Conservation (phyloP, 1,140 invertebrate genomes). For the Mycetomoellerius zeteki region DNA sequence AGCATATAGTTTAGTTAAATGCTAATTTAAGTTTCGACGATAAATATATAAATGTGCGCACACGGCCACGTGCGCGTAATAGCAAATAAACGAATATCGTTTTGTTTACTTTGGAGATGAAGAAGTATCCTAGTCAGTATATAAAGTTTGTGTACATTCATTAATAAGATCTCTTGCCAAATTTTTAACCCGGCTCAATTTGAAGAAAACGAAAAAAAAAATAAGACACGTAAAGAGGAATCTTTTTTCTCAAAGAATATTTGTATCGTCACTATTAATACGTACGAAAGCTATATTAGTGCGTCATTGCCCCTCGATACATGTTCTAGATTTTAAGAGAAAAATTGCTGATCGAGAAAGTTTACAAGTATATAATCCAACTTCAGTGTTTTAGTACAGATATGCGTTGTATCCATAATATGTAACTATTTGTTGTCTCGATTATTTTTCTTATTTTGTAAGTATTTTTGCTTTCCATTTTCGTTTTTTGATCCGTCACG, state of each 20-base stretch:
- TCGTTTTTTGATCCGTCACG: background rate
- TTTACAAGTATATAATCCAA: conserved; percentile 38
- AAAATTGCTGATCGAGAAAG: conserved; percentile 34
- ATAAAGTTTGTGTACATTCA: conserved; percentile 79
- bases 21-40: conserved; percentile 70
- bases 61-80: conserved; percentile 27
- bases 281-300: conserved; percentile 72
- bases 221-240: conserved; percentile 42
- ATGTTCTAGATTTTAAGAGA: conserved; percentile 67
- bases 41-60: conserved; percentile 52
- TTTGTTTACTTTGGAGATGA: conserved; percentile 64
- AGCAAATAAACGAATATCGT: conserved; percentile 57
- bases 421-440: background rate
- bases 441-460: conserved; percentile 17
- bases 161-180: conserved; percentile 82
- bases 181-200: conserved; percentile 81
- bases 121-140: conserved; percentile 84
- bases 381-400: conserved; percentile 50
- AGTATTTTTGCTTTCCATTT: background rate
- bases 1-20: conserved; percentile 74
- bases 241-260: conserved; percentile 78
- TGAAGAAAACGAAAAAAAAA: conserved; percentile 62
- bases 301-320: conserved; percentile 44
- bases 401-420: background rate
- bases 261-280: conserved; percentile 80